These are phyloP conservation scores for Dastarcus helophoroides DNA, from an alignment of 2,888 invertebrate genomes.

Conservation along the genomic window DNA sequence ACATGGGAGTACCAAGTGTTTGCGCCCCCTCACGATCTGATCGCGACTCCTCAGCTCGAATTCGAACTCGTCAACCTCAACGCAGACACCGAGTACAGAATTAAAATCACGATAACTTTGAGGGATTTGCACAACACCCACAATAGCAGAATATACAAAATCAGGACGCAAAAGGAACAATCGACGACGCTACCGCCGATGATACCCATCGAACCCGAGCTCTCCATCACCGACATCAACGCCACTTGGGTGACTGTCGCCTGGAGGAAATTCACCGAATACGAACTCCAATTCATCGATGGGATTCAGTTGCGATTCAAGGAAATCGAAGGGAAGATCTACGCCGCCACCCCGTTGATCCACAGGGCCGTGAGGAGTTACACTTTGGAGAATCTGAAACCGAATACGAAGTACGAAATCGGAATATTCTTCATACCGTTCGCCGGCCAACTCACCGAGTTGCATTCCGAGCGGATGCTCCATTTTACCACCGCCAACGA, in stretches of 20 bases:
- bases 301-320: slow-evolving; percentile 80
- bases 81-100: slow-evolving; percentile 69
- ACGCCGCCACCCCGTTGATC: slow-evolving; percentile 72
- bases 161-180: slow-evolving; percentile 52
- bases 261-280: slow-evolving; percentile 73
- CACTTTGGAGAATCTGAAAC: slow-evolving; percentile 63
- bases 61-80: slow-evolving; percentile 68
- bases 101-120: slow-evolving; percentile 69
- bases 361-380: slow-evolving; percentile 72
- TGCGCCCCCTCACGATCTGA: slow-evolving; percentile 74
- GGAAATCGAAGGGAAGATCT: slow-evolving; percentile 70
- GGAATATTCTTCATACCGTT: slow-evolving; percentile 77
- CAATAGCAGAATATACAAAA: slow-evolving; percentile 62
- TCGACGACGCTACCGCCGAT: slow-evolving; percentile 45
- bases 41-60: slow-evolving; percentile 75
- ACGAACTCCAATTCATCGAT: slow-evolving; percentile 74
- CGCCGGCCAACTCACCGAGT: slow-evolving; percentile 64
- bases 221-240: slow-evolving; percentile 63
- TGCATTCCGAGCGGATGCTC: slow-evolving; percentile 58
- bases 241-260: slow-evolving; percentile 65
- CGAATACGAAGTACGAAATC: slow-evolving; percentile 71
- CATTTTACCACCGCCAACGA: slow-evolving; percentile 61
- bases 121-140: slow-evolving; percentile 68
- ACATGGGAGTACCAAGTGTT: slow-evolving; percentile 78
- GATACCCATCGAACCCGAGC: slow-evolving; percentile 59